Evolutionary conservation across 2,888 invertebrate genomes (phyloP).

Genomic region (Piscicola geometra): DNA sequence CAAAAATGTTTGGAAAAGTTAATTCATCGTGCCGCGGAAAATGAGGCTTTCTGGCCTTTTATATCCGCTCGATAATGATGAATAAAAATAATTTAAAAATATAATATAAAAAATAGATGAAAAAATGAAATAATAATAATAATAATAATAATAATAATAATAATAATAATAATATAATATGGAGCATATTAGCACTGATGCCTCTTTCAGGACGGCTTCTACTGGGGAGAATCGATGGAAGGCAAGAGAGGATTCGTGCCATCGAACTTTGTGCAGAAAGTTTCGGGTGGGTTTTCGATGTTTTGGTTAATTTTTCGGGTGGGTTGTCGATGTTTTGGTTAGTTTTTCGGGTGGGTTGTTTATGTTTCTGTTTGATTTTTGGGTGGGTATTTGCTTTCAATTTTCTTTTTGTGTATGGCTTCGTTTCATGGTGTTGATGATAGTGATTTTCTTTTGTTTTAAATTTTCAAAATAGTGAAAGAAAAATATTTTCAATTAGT

Average conservation of each 20-base stretch:
- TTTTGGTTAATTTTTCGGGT: not conserved
- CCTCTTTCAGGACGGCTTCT: conserved; percentile 72
- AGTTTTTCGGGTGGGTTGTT: not conserved
- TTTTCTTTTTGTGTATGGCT: not conserved
- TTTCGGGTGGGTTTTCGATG: conserved; percentile 46
- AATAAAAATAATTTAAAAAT: not conserved
- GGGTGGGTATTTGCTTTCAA: not conserved
- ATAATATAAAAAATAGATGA: not conserved
- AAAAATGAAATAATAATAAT: not conserved
- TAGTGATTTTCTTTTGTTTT: too few species aligned
- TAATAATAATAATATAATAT: not conserved
- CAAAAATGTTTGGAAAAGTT: too few species aligned
- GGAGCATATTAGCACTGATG: not conserved
- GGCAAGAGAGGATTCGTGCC: conserved; percentile 90
- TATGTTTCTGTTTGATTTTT: not conserved
- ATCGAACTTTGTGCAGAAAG: conserved; percentile 60
- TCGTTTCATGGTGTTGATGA: not conserved
- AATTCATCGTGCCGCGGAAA: too few species aligned
- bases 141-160: not conserved
- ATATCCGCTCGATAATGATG: too few species aligned
- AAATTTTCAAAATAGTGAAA: too few species aligned
- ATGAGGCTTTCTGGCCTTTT: too few species aligned
- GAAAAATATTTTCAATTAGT: too few species aligned
- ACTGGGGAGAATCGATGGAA: conserved; percentile 88
- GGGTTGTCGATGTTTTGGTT: not conserved